Evolutionary conservation across 2,888 invertebrate genomes (phyloP).

Genomic region (Sturmia bella): DNA sequence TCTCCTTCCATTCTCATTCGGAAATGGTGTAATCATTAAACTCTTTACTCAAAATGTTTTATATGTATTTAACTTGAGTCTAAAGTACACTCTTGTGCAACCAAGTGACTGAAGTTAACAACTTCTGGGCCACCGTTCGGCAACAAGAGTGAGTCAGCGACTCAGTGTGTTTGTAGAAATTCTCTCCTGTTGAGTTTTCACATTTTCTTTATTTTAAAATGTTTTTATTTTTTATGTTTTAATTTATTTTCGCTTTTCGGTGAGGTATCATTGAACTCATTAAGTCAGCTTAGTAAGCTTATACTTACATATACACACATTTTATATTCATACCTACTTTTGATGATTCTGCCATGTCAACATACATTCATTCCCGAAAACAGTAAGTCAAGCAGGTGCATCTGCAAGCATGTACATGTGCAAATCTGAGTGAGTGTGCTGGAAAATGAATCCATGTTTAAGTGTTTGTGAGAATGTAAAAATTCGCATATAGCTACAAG

Average conservation of each 20-base stretch:
- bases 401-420: slow-evolving; percentile 2
- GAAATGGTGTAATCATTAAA: slow-evolving; percentile 45
- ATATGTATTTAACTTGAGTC: slow-evolving; percentile 51
- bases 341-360: slow-evolving; percentile 38
- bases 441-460: too few relatives aligned
- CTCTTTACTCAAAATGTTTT: slow-evolving; percentile 18
- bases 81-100: slow-evolving; percentile 50
- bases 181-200: slow-evolving; percentile 13
- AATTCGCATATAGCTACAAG: slow-evolving; percentile 53
- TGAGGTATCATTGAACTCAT: slow-evolving; percentile 68
- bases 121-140: slow-evolving; percentile 57
- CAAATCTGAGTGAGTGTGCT: neutral
- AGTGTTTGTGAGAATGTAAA: slow-evolving; percentile 19
- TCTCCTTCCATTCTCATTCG: neutral
- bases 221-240: slow-evolving; percentile 20
- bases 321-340: slow-evolving; percentile 8
- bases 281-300: slow-evolving; percentile 68
- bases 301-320: slow-evolving; percentile 41
- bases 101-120: slow-evolving; percentile 65
- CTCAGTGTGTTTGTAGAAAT: neutral
- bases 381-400: neutral
- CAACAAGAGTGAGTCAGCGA: slow-evolving; percentile 27
- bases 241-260: slow-evolving; percentile 24
- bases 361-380: slow-evolving; percentile 3
- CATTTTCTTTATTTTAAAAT: slow-evolving; percentile 32